Base-by-base conservation (phyloP, 1,140 invertebrate genomes). In the Semibalanus balanoides region DNA sequence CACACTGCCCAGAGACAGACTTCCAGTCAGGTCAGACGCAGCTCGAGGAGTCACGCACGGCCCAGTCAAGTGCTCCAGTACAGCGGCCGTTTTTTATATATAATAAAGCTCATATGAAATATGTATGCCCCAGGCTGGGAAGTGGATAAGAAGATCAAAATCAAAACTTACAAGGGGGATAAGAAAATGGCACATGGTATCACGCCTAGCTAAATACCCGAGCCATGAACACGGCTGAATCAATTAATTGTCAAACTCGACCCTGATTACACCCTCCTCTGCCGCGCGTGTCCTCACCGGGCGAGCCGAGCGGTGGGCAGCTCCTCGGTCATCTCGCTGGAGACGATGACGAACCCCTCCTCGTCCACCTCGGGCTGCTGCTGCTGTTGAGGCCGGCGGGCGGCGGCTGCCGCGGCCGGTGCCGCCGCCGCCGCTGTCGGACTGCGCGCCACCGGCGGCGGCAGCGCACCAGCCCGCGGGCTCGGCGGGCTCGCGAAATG, bases 261-360 rank as follows among this genome's bases (percentile, higher is more conserved):
- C 35, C 17, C 35, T 40, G 17, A 40, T 40, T 17, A 40, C 76
- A 76, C 40, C 78, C 76, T 73, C 31, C 69, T 22, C 77, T 76
- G 27, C 31, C 30, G 25, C 75, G 71, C 31, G 72, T 30, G 35
- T 69, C 27, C 40, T 64, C 51, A 64, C 51, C 51, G 51, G 22
- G 51, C 22, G 11, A 25, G 11, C 1, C 51, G 51, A 7, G 51
- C 51, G 7, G 11, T 14, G 14, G 51, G 51, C 51, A 64, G 11
- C 51, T 64, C 51, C 51, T 64, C 51, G 7, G 51, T 64, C 51
- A 64, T 64, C 11, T 64, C 51, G 51, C 51, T 64, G 51, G 51
- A 64, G 14, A 64, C 51, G 51, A 64, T 64, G 51, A 64, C 51
- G 51, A 64, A 64, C 14, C 51, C 51, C 51, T 64, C 51, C 51